Percentiles rank a stretch among this genome's conserved stretches.
These are phyloP conservation scores for Phocoena phocoena DNA, from an alignment of 2,113 vertebrate species.

Conservation along the genomic window DNA sequence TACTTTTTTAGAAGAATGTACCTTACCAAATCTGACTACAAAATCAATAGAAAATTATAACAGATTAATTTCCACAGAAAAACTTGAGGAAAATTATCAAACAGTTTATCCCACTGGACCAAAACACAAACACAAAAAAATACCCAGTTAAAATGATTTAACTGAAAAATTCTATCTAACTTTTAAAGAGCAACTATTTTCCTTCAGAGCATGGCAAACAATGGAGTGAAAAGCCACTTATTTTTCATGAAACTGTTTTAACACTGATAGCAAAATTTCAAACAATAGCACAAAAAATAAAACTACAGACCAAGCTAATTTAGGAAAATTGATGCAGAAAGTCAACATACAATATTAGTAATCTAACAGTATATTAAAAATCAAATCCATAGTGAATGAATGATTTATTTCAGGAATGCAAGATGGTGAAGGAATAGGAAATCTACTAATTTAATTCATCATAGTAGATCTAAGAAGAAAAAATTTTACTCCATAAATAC, in stretches of 20 bases:
- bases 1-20: background rate
- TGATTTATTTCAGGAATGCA: background rate
- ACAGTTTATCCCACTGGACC: background rate
- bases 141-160: background rate
- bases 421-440: background rate
- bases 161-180: background rate
- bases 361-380: background rate
- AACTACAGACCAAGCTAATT: background rate
- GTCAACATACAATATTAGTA: background rate
- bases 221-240: background rate
- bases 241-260: background rate
- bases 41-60: background rate
- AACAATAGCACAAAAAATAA: background rate
- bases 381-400: background rate
- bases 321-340: background rate
- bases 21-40: background rate
- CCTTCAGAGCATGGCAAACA: background rate
- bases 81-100: background rate
- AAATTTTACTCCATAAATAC: background rate
- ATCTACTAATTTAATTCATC: background rate
- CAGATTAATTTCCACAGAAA: background rate
- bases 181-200: background rate
- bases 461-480: background rate
- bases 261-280: background rate
- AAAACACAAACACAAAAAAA: background rate